phyloP scores from a whole-genome alignment of 2,113 vertebrate species.

The Saguinus midas region DNA sequence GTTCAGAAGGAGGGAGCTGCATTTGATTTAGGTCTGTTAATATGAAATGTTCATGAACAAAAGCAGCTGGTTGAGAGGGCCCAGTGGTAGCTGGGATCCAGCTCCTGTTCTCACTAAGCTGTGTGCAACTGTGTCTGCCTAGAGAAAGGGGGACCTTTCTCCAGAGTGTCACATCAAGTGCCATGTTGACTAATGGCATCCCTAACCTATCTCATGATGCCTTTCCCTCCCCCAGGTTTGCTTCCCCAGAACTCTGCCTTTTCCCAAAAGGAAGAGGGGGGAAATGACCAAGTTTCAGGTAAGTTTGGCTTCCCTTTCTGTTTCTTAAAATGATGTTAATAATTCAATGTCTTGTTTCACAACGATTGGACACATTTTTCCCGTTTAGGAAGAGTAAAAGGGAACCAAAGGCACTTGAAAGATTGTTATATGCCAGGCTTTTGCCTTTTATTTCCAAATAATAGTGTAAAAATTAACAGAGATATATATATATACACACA shows the following conservation, averaged over 20 bases:
- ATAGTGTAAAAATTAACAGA: background rate
- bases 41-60: background rate
- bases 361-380: background rate
- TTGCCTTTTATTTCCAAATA: conserved; percentile 26
- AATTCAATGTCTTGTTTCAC: background rate
- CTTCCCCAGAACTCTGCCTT: background rate
- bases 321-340: background rate
- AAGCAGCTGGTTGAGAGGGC: background rate
- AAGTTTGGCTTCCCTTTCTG: background rate
- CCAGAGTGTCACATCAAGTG: background rate
- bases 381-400: background rate
- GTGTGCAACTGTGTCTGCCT: background rate
- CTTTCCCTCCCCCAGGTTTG: background rate
- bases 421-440: background rate
- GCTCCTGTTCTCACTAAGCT: background rate
- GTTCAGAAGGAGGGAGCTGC: background rate
- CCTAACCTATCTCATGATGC: background rate
- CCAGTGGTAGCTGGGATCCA: background rate
- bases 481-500: background rate
- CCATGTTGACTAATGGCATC: background rate
- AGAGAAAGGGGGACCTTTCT: background rate
- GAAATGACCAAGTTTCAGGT: conserved; percentile 71
- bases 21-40: background rate
- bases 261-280: background rate
- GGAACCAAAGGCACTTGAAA: background rate